Conservation (phyloP, 37 sponge, comb jelly and placozoan genomes). For the Haliclona indistincta region DNA sequence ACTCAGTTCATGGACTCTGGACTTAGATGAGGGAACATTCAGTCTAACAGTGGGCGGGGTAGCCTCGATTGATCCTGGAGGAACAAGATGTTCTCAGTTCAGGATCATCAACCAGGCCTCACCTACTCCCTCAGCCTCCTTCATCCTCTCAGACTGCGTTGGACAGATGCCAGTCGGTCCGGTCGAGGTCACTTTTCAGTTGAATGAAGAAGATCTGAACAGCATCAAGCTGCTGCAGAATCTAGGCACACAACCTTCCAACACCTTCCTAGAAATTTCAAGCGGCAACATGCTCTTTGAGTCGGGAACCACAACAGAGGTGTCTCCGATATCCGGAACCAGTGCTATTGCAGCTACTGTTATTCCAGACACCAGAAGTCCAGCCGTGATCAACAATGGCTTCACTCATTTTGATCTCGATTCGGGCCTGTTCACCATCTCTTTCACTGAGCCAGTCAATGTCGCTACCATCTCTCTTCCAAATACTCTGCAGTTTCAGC, state of each 20-base stretch:
- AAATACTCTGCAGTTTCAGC: conserved; percentile 55
- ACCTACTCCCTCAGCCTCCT: not conserved
- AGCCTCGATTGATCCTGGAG: not conserved
- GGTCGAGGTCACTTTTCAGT: not conserved
- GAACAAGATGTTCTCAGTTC: conserved; percentile 43
- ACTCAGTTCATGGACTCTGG: conserved; percentile 34
- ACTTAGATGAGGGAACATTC: conserved; percentile 35
- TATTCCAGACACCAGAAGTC: conserved; percentile 49
- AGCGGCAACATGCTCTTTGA: conserved; percentile 24
- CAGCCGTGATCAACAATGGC: conserved; percentile 45
- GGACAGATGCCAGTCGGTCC: not conserved
- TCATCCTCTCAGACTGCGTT: conserved; percentile 27
- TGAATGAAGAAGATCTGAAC: conserved; percentile 25
- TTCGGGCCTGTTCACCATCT: conserved; percentile 52
- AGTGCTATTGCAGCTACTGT: conserved; percentile 16
- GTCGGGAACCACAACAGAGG: not conserved
- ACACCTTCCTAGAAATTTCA: conserved; percentile 18
- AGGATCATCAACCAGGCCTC: conserved; percentile 16
- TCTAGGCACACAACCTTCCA: conserved; percentile 23
- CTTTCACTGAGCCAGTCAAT: conserved; percentile 73
- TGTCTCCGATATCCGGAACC: not conserved
- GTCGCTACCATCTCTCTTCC: conserved; percentile 18
- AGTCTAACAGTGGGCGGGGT: conserved; percentile 9
- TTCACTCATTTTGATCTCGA: conserved; percentile 72
- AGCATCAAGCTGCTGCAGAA: conserved; percentile 31